These are phyloP conservation scores for Fulmarus glacialis DNA, from an alignment of 2,113 vertebrate genomes.

Conservation along the genomic window DNA sequence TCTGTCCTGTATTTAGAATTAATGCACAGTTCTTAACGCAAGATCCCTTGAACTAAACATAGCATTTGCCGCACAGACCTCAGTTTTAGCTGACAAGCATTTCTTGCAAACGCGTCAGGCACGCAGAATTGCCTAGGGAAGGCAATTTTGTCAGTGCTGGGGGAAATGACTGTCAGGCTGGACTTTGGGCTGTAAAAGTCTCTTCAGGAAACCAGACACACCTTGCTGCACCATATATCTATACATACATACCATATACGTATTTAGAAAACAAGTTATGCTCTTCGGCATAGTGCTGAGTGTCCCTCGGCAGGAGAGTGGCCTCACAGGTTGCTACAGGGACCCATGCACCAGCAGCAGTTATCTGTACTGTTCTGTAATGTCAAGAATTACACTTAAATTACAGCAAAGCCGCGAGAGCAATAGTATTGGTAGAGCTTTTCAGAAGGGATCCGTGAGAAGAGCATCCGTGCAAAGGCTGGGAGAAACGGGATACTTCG, in stretches of 20 bases:
- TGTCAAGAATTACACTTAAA: neutral
- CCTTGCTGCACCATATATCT: neutral
- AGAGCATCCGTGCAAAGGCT: neutral
- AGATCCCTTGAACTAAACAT: neutral
- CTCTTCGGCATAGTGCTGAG: neutral
- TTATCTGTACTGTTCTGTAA: neutral
- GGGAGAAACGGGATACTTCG: neutral
- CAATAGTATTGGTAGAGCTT: neutral
- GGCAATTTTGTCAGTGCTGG: fast-evolving
- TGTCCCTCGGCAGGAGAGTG: neutral
- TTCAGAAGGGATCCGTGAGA: fast-evolving
- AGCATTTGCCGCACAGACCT: fast-evolving
- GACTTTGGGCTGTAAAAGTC: neutral
- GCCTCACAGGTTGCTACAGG: neutral
- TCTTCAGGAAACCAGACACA: neutral
- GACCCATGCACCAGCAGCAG: neutral
- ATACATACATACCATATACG: fast-evolving
- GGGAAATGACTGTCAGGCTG: neutral
- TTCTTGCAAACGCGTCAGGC: neutral
- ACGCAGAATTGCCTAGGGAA: neutral
- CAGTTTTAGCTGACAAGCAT: neutral
- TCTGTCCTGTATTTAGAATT: neutral
- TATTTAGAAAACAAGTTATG: neutral
- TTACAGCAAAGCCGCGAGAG: fast-evolving
- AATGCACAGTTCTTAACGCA: neutral